A percentile compares a stretch with the other conserved stretches of the same genome.
These are phyloP conservation scores for Smithornis capensis DNA, from an alignment of 2,113 vertebrate species.

Conservation along the genomic window DNA sequence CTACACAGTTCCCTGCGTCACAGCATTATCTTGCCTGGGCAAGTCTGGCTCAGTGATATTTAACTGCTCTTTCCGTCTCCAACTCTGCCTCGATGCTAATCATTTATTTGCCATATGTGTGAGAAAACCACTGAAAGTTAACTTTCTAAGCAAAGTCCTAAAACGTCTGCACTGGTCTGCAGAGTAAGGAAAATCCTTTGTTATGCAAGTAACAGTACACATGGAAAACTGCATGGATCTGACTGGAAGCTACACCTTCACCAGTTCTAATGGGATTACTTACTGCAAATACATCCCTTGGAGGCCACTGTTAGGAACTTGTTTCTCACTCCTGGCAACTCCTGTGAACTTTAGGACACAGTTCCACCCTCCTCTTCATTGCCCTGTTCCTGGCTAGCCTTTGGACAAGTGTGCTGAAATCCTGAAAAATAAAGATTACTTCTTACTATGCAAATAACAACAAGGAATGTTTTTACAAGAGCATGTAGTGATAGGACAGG, in stretches of 20 bases:
- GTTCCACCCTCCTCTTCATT: fast-evolving
- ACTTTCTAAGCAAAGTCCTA: neutral
- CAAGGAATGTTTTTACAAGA: fast-evolving
- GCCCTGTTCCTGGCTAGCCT: neutral
- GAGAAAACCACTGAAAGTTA: neutral
- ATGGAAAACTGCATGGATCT: neutral
- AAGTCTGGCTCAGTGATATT: neutral
- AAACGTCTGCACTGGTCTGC: fast-evolving
- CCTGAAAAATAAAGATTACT: neutral
- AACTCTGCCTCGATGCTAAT: neutral
- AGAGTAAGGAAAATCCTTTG: no score
- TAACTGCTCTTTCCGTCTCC: neutral
- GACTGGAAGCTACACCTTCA: neutral
- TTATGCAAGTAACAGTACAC: fast-evolving
- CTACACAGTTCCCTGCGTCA: neutral
- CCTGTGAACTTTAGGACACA: neutral
- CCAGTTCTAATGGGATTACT: fast-evolving
- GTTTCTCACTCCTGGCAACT: neutral
- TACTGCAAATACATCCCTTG: neutral
- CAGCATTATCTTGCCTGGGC: neutral
- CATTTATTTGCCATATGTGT: neutral
- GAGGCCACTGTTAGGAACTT: fast-evolving
- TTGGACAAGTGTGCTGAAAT: neutral
- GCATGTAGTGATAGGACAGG: neutral
- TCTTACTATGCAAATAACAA: neutral